A percentile compares a stretch with the other conserved stretches of the same genome.
phyloP scores from a whole-genome alignment of 64 coral and sea anemone species.

The Montipora foliosa region DNA sequence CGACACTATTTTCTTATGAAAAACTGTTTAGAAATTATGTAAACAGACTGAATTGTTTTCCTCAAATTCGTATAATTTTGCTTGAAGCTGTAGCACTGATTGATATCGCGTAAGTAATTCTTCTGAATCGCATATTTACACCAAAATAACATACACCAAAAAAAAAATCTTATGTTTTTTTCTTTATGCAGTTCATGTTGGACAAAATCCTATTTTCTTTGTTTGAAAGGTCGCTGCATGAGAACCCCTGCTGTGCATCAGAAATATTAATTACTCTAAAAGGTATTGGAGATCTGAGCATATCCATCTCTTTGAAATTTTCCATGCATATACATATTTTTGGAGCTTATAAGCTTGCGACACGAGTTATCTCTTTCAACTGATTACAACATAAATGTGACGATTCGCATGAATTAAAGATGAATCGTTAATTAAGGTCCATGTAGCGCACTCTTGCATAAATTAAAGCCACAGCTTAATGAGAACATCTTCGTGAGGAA shows the following conservation, averaged over 20 bases:
- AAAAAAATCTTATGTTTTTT: not conserved
- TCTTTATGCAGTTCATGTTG: not conserved
- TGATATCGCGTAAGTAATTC: not conserved
- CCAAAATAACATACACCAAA: not conserved
- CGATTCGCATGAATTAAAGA: slow-evolving; percentile 27
- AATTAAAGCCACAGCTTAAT: not conserved
- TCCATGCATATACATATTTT: not conserved
- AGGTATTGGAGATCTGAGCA: slow-evolving; percentile 34
- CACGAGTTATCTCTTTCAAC: slow-evolving; percentile 24
- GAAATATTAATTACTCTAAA: slow-evolving; percentile 47
- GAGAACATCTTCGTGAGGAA: not conserved
- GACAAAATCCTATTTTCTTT: not conserved
- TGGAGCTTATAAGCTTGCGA: slow-evolving; percentile 7
- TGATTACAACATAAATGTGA: slow-evolving; percentile 4
- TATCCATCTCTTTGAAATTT: not conserved
- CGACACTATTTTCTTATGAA: slow-evolving; percentile 44
- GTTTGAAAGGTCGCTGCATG: slow-evolving; percentile 10
- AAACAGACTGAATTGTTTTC: slow-evolving; percentile 31
- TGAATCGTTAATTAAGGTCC: slow-evolving; percentile 13
- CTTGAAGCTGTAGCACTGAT: not conserved
- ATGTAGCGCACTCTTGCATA: slow-evolving; percentile 1
- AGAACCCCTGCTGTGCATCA: slow-evolving; percentile 25
- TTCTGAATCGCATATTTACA: not conserved
- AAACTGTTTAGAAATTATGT: slow-evolving; percentile 15
- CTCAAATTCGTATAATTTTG: slow-evolving; percentile 18